Percentiles rank a stretch among this genome's conserved stretches.
phyloP scores from a whole-genome alignment of 2,888 invertebrate species.

The Melipona bicolor region DNA sequence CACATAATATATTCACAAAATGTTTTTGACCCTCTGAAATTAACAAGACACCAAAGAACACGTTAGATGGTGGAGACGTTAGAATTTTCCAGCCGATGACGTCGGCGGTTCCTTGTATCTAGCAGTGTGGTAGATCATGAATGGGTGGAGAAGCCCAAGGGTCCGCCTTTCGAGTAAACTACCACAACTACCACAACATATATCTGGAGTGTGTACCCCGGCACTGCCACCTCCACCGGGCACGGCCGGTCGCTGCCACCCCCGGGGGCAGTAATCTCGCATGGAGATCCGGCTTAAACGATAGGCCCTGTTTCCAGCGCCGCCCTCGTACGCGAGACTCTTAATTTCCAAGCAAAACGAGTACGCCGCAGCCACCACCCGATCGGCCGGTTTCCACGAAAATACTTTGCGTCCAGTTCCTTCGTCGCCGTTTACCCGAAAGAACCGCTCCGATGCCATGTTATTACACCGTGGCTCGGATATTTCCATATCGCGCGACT shows the following conservation, averaged over 20 bases:
- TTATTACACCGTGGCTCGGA: slow-evolving; percentile 70
- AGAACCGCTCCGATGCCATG: slow-evolving; percentile 68
- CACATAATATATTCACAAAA: too few species aligned
- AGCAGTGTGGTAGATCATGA: slow-evolving; percentile 61
- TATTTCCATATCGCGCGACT: slow-evolving; percentile 83
- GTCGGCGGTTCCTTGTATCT: slow-evolving; percentile 40
- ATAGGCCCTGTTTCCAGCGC: slow-evolving; percentile 81
- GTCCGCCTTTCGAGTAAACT: slow-evolving; percentile 77
- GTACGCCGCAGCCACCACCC: slow-evolving; percentile 60
- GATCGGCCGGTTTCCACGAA: slow-evolving; percentile 79
- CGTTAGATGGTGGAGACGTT: background rate
- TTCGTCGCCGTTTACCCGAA: slow-evolving; percentile 72
- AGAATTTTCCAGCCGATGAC: slow-evolving; percentile 46
- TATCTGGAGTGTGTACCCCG: slow-evolving; percentile 40
- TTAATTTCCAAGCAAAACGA: slow-evolving; percentile 80
- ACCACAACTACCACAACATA: slow-evolving; percentile 70
- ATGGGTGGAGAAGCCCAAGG: slow-evolving; percentile 73
- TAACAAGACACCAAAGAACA: background rate
- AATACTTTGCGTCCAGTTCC: slow-evolving; percentile 77
- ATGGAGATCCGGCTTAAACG: slow-evolving; percentile 84
- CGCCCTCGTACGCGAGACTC: slow-evolving; percentile 81
- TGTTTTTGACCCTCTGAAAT: background rate
- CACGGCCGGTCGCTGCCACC: slow-evolving; percentile 61
- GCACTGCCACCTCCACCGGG: slow-evolving; percentile 78
- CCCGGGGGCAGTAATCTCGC: slow-evolving; percentile 82